Evolutionary conservation across 2,888 invertebrate genomes (phyloP), one percentile per base, ranked within the genome.

Genomic region (Allophyes oxyacanthae): DNA sequence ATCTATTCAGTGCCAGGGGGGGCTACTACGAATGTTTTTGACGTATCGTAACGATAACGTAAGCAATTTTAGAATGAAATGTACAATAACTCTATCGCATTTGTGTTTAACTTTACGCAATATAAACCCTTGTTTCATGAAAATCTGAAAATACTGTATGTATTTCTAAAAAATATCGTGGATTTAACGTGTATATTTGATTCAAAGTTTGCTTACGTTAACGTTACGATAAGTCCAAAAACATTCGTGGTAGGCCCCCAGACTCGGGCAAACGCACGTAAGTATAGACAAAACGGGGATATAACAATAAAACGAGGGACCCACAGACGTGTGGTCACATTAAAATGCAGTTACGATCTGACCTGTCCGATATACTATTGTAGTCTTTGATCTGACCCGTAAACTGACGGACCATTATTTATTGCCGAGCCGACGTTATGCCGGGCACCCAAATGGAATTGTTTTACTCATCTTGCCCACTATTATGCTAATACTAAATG

Each of bases 321-420:
- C 61, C 69, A 66, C 72, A 70, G 72, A 76, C 75, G 80, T 78
- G 78, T 77, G 83, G 80, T 71, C 68, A 57, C 77, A 80, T 83
- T 83, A 81, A 83, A 82, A 75, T 73, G 74, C 77, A 77, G 77
- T 81, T 79, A 81, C 84, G 65, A 71, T 70, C 61, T 74, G 79
- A 74, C 77, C 82, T 74, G 74, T 77, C n/a, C n/a, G n/a, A n/a
- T n/a, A n/a, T n/a, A n/a, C n/a, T n/a, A n/a, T n/a, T n/a, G n/a
- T n/a, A n/a, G n/a, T n/a, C n/a, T n/a, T n/a, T n/a, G 65, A 71
- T 70, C 61, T 74, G 79, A 74, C 77, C 82, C 75, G 74, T 77
- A 76, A 80, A 78, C 76, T 68, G 71, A 73, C 75, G 55, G 62
- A 57, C 71, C 73, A 75, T 82, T 81, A 83, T 82, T 83, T 81